Evolutionary conservation across 2,113 vertebrate genomes (phyloP), one percentile per base, ranked within the genome.

Genomic region (Rhombomys opimus): DNA sequence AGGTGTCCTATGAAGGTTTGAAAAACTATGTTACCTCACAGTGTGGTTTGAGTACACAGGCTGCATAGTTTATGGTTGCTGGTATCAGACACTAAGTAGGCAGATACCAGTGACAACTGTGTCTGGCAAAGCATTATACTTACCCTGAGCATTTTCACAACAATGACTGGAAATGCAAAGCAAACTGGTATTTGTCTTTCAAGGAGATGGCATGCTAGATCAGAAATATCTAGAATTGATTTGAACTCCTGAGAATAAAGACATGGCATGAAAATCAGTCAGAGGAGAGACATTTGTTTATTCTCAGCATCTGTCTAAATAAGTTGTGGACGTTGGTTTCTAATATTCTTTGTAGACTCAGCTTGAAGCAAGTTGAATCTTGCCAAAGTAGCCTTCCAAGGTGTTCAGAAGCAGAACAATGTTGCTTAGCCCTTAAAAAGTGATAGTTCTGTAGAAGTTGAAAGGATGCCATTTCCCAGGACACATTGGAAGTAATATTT

Each of bases 401-500:
- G 4, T 27, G 67, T 84, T 80, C 54, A 68, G 27, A 77, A 81
- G 63, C 18, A 77, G 46, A 38, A 30, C 9, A 54, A 41, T 78
- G 23, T 54, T 76, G 67, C 14, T 52, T 22, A 78, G 14, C 35
- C 30, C 25, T 72, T 65, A 30, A 32, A 73, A 86, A 90, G 17
- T 73, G 65, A 82, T 27, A 17, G 20, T 61, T 38, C 27, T 38
- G 25, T 61, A 72, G 12, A 80, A 68, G 4, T 35, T 5, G 78
- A 32, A 81, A 80, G 1, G 20, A 70, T 50, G 63, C 85, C 76
- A 97, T 92, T 32, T n/a, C 75, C 57, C 54, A 35, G 46, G 35
- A 82, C 85, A 93, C 25, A 57, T 80, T 54, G 87, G 87, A 94
- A 81, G 54, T 57, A 54, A 46, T 67, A 54, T 61, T 76, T 41